These are phyloP conservation scores for Neelides folsomi DNA, from an alignment of 2,888 invertebrate genomes.

Conservation along the genomic window DNA sequence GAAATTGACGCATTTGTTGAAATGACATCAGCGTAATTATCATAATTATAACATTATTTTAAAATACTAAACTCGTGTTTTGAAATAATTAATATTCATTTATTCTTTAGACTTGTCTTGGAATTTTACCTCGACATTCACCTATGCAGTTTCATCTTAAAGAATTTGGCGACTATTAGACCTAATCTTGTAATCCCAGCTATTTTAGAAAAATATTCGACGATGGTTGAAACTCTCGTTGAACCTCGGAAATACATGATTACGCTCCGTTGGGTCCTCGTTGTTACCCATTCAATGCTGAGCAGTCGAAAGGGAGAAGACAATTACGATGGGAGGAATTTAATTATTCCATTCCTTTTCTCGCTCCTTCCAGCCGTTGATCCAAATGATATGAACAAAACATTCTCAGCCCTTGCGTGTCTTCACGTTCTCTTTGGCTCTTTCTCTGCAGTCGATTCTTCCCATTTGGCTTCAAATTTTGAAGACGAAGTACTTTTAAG, in stretches of 20 bases:
- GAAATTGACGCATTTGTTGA: conserved; percentile 71
- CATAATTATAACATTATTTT: conserved; percentile 16
- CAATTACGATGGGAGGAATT: conserved; percentile 56
- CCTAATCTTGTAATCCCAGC: conserved; percentile 73
- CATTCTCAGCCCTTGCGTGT: conserved; percentile 61
- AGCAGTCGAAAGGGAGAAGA: conserved; percentile 37
- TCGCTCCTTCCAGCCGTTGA: conserved; percentile 71
- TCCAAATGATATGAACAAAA: conserved; percentile 41
- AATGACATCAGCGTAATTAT: conserved; percentile 15
- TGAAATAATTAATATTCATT: not conserved
- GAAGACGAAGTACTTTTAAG: conserved; percentile 47
- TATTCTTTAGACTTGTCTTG: conserved; percentile 15
- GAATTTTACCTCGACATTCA: conserved; percentile 30
- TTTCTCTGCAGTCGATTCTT: conserved; percentile 74
- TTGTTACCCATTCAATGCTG: conserved; percentile 54
- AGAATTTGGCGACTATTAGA: conserved; percentile 60
- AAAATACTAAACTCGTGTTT: not conserved
- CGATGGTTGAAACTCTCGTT: conserved; percentile 58
- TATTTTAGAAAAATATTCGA: conserved; percentile 51
- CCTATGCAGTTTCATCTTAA: conserved; percentile 39
- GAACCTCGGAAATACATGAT: conserved; percentile 74
- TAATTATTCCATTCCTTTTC: conserved; percentile 66
- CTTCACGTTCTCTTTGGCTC: conserved; percentile 61
- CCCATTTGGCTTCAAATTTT: conserved; percentile 54
- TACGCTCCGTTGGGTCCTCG: conserved; percentile 55